A percentile compares a stretch with the other conserved stretches of the same genome.
phyloP scores from a whole-genome alignment of 2,113 vertebrate species.

The Perognathus longimembris region DNA sequence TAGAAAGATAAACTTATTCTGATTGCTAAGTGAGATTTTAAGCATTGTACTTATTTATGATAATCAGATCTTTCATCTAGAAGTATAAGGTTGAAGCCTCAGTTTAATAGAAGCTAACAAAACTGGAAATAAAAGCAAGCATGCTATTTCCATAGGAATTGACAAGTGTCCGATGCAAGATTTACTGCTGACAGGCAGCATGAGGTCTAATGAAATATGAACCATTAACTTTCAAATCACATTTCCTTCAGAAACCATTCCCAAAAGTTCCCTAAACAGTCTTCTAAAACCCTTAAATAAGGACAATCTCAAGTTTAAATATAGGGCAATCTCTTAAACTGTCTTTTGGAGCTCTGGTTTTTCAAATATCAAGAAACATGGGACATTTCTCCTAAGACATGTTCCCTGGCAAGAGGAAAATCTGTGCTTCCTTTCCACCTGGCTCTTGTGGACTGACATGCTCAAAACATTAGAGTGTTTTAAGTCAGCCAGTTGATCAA shows the following conservation, averaged over 20 bases:
- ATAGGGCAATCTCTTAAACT: slow-evolving; percentile 11
- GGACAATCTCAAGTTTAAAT: slow-evolving; percentile 13
- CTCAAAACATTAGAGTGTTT: slow-evolving; percentile 32
- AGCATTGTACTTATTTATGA: slow-evolving; percentile 51
- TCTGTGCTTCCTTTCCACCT: neutral
- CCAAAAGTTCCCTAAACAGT: slow-evolving; percentile 20
- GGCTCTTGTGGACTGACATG: neutral
- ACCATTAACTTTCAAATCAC: slow-evolving; percentile 53
- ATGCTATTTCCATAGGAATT: slow-evolving; percentile 38
- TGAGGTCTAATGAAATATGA: slow-evolving; percentile 53
- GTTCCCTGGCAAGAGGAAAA: neutral
- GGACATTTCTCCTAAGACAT: neutral
- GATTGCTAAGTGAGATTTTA: slow-evolving; percentile 51
- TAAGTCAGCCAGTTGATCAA: slow-evolving; percentile 37
- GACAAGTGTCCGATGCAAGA: slow-evolving; percentile 37
- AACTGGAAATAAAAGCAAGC: slow-evolving; percentile 47
- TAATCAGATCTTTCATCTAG: slow-evolving; percentile 50
- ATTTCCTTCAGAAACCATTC: slow-evolving; percentile 32
- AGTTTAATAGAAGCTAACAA: slow-evolving; percentile 35
- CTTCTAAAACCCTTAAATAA: slow-evolving; percentile 23
- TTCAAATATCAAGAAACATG: slow-evolving; percentile 34
- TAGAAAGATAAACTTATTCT: slow-evolving; percentile 13
- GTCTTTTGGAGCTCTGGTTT: slow-evolving; percentile 34
- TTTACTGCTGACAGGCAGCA: slow-evolving; percentile 50
- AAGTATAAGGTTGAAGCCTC: slow-evolving; percentile 8